Conservation (phyloP, 2,113 vertebrate species). For the Numenius arquata region DNA sequence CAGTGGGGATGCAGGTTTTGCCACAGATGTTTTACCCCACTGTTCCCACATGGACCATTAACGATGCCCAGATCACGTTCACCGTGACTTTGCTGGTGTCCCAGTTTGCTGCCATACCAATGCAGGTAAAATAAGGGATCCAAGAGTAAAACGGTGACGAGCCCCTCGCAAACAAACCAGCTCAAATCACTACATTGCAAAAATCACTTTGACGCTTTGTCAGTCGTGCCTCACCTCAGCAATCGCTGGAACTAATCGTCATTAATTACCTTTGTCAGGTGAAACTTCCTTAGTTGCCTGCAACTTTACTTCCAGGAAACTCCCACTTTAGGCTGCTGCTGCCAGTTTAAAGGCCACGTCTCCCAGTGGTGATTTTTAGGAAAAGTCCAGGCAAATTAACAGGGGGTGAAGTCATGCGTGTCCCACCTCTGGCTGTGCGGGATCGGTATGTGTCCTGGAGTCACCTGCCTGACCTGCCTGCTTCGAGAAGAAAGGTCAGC, state of each 20-base stretch:
- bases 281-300: not conserved
- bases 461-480: not conserved
- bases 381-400: not conserved
- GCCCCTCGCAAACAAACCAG: rapidly evolving
- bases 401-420: not conserved
- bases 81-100: not conserved
- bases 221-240: rapidly evolving
- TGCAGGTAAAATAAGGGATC: not conserved
- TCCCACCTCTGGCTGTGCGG: not conserved
- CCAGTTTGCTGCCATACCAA: not conserved
- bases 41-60: not conserved
- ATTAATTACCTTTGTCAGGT: not conserved
- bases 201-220: not conserved
- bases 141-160: rapidly evolving
- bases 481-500: not conserved
- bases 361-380: not conserved
- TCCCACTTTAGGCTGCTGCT: not conserved
- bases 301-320: not conserved
- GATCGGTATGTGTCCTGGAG: rapidly evolving
- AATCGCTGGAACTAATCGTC: not conserved
- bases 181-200: not conserved
- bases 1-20: not conserved
- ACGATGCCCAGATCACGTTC: not conserved
- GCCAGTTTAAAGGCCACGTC: not conserved
- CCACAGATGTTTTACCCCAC: not conserved